Base-by-base conservation (phyloP, 2,113 vertebrate genomes). In the Ranitomeya imitator region DNA sequence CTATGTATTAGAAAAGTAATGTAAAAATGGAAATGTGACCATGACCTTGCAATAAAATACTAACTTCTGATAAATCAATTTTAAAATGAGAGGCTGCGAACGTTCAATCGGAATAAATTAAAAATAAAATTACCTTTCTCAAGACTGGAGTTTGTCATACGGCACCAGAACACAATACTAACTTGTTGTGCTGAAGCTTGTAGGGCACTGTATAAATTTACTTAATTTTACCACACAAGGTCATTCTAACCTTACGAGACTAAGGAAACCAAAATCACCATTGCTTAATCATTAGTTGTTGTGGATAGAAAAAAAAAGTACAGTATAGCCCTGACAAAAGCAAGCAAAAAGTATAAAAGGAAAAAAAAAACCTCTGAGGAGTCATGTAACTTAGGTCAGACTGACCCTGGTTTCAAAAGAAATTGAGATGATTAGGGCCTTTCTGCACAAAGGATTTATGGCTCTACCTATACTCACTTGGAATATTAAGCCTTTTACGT, bases 331-430 rank as follows among this genome's bases (percentile, higher is more conserved):
- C 90, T 92, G 92, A 93, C 0, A 0, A 91, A 94, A 92, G 88
- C 93, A 92, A 90, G 91, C 91, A 90, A 91, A 94, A 93, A 93
- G 90, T 89, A 92, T 91, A 90, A 89, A 90, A 93, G 91, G 90
- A 91, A 94, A 93, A 93, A 90, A 91, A 92, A 91, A 90, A 87
- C 89, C 93, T 94, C 94, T 91, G 85, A 91, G 90, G 92, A 92
- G 94, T 95, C 93, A 92, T 94, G 93, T 92, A 93, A 92, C 90
- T 93, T 91, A 94, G 94, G 95, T 96, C 94, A 92, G 90, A 90
- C 83, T 94, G 94, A 96, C 94, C 95, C 92, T 90, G 85, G 90
- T 92, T 94, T 93, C 92, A 51, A 92, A 87, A 60, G 91, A 93
- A 89, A 93, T 92, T 93, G 91, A 77, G 91, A 94, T 91, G 92